Evolutionary conservation across 2,113 vertebrate genomes (phyloP).

Genomic region (Tilapia sparmanii): DNA sequence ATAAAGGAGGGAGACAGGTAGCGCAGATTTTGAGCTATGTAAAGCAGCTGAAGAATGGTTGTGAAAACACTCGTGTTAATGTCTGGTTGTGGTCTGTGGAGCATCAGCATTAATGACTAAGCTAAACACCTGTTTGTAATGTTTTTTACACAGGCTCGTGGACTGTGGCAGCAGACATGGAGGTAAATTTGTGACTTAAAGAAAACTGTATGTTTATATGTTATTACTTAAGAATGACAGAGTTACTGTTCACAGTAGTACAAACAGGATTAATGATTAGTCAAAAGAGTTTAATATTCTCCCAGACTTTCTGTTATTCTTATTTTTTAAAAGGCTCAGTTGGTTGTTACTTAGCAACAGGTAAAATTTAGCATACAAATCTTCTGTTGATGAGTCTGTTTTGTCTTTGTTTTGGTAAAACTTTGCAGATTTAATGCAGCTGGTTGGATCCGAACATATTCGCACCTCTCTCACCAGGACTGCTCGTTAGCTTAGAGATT

Average conservation of each 20-base stretch:
- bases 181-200: background rate
- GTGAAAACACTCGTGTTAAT: background rate
- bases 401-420: background rate
- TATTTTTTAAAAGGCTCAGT: background rate
- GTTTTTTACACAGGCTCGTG: background rate
- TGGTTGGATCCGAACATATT: too few species aligned
- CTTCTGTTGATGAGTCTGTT: background rate
- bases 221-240: background rate
- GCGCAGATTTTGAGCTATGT: conserved; percentile 1
- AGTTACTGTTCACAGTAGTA: background rate
- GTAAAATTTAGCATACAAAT: background rate
- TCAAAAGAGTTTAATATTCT: background rate
- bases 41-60: background rate
- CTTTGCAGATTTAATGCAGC: background rate
- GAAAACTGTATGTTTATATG: background rate
- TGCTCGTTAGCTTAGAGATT: too few species aligned
- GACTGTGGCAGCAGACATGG: background rate
- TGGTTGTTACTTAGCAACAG: background rate
- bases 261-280: background rate
- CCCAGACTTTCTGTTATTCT: background rate
- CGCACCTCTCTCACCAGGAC: too few species aligned
- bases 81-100: background rate
- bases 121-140: background rate
- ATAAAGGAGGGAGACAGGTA: background rate
- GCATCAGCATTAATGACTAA: background rate